Evolutionary conservation across 2,797 vertebrate species (phyloP).

Genomic region (Periparus ater): DNA sequence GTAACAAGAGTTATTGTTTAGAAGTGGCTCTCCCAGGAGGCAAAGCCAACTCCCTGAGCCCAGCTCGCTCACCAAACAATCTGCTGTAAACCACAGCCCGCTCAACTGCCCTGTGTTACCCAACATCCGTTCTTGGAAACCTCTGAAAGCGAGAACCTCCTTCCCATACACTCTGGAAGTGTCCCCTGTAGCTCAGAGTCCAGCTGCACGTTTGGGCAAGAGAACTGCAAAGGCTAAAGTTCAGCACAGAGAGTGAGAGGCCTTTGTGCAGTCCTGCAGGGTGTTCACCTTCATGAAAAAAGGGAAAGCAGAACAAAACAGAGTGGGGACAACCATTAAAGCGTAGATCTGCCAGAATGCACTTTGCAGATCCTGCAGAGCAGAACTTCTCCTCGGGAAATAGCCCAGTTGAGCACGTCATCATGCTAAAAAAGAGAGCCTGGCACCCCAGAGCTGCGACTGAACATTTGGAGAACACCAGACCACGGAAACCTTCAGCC

Average conservation of each 20-base stretch:
- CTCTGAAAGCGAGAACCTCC: neutral
- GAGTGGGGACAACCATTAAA: neutral
- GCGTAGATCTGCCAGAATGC: neutral
- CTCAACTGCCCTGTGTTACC: neutral
- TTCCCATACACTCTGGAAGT: neutral
- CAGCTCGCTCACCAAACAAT: neutral
- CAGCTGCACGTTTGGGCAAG: neutral
- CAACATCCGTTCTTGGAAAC: conserved; percentile 37
- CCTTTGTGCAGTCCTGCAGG: neutral
- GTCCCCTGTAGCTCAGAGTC: neutral
- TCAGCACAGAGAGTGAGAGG: neutral
- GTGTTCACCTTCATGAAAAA: rapidly evolving
- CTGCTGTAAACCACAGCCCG: neutral
- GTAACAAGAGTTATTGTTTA: neutral
- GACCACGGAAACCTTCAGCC: neutral
- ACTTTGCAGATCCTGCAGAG: neutral
- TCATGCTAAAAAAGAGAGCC: neutral
- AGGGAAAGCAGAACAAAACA: neutral
- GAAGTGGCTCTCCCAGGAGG: neutral
- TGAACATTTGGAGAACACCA: neutral
- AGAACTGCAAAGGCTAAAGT: neutral
- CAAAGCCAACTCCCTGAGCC: neutral
- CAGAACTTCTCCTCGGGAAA: neutral
- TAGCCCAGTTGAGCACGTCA: neutral
- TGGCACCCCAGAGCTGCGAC: neutral